phyloP scores from a whole-genome alignment of 2,113 vertebrate genomes.

The Trinectes maculatus region DNA sequence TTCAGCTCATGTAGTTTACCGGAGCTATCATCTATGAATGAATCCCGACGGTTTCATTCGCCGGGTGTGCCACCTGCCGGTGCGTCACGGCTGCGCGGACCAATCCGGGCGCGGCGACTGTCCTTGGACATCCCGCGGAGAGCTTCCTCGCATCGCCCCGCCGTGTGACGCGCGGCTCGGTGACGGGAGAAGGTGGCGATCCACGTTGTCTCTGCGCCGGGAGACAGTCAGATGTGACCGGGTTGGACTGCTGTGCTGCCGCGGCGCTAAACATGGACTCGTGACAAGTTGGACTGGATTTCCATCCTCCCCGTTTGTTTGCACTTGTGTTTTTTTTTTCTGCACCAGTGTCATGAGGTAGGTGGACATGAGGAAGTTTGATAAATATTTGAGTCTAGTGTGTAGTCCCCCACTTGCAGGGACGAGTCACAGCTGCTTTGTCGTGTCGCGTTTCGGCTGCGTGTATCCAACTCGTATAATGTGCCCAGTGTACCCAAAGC shows the following conservation, averaged over 20 bases:
- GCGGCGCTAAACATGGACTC: conserved; percentile 52
- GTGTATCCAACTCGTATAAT: background rate
- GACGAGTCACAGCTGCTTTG: background rate
- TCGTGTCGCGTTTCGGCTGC: background rate
- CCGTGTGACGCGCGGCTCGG: conserved; percentile 16
- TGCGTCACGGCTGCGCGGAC: conserved; percentile 72
- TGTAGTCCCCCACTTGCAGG: background rate
- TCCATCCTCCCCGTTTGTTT: conserved; percentile 18
- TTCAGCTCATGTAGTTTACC: background rate
- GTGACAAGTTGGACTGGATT: conserved; percentile 66
- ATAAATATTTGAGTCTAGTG: background rate
- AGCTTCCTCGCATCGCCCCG: conserved; percentile 42
- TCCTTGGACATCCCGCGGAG: conserved; percentile 71
- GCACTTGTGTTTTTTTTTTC: conserved; percentile 27
- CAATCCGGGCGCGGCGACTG: conserved; percentile 68
- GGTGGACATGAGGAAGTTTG: conserved; percentile 43
- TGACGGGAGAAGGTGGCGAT: conserved; percentile 44
- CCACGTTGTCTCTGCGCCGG: conserved; percentile 11
- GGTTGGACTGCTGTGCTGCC: conserved; percentile 45
- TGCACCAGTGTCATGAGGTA: conserved; percentile 59
- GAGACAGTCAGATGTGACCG: conserved; percentile 28
- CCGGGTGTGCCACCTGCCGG: conserved; percentile 79
- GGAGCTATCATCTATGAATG: conserved; percentile 55
- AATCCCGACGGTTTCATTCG: conserved; percentile 45
- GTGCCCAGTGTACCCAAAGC: no score